These are phyloP conservation scores for Onychomys leucogaster DNA, from an alignment of 2,797 vertebrate genomes.

Conservation along the genomic window DNA sequence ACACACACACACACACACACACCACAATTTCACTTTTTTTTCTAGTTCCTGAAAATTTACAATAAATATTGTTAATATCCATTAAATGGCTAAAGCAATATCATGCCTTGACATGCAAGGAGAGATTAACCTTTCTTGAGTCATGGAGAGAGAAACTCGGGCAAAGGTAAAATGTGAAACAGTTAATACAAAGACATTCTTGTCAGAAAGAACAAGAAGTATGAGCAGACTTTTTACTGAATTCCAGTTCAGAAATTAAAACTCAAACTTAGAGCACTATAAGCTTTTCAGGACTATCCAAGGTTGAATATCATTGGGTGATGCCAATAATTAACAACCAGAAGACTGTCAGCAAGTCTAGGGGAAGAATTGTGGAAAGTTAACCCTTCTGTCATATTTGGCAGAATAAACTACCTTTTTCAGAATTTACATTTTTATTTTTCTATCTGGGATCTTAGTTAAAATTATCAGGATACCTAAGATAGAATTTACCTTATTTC, in stretches of 20 bases:
- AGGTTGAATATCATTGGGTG: no score
- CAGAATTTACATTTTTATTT: not conserved
- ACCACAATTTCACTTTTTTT: not conserved
- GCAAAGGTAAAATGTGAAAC: not conserved
- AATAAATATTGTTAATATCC: not conserved
- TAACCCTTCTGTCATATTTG: not conserved
- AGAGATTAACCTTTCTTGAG: not conserved
- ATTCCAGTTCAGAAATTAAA: not conserved
- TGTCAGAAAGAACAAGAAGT: not conserved
- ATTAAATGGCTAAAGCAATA: not conserved
- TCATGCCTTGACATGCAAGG: rapidly evolving
- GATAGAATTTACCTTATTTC: not conserved
- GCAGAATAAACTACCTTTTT: not conserved
- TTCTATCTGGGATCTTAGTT: not conserved
- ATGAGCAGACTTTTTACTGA: not conserved
- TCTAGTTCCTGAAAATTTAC: not conserved
- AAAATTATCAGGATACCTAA: not conserved
- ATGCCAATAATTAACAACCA: not conserved
- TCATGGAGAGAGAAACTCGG: not conserved
- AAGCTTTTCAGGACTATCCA: not conserved
- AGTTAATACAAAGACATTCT: not conserved
- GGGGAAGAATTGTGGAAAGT: not conserved
- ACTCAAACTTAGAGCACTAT: not conserved
- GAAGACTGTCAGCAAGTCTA: not conserved
- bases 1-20: not conserved